Evolutionary conservation across 30 jellyfish, hydroid and myxozoan species (phyloP), one percentile per base, ranked within the genome.

Genomic region (Pseudorhiza aurosa): DNA sequence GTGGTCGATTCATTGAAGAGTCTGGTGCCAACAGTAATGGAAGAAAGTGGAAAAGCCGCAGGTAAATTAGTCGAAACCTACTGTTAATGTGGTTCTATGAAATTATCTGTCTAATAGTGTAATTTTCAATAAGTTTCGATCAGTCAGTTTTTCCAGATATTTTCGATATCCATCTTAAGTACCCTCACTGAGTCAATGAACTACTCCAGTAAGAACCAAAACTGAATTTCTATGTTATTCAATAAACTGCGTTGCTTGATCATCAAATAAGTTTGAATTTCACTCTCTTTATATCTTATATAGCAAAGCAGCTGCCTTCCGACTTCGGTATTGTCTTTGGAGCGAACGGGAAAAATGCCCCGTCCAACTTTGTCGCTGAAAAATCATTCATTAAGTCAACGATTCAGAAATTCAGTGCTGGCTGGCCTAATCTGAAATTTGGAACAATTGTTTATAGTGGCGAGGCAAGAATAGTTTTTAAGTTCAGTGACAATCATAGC

Each of bases 271-370:
- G n/a, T n/a, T n/a, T n/a, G n/a, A 42, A 42, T 42, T 8, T 42
- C 11, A 42, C 55, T 17, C 17, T 42, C 9, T 42, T 9, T 17
- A 42, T 42, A 8, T 8, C 27, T 56, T 56, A 19, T 4, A 1
- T 17, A 77, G 75, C 60, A 12, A 62, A 39, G 14, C 44, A 22
- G 14, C 15, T 1, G 6, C 83, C 84, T 1, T 11, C 35, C 26
- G 91, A 79, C 31, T 31, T 79, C 15, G 91, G 84, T 1, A 27
- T 79, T 33, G n/a, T 79, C 2, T 39, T 79, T 79, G 91, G 91
- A 0, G 72, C 91, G 10, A 37, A 49, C 36, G 91, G 91, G 5
- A 11, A 29, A 2, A 46, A 45, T 4, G 75, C 75, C 12, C 75
- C 40, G 1, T 32, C 60, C 1, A 79, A 39, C 18, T 75, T 63